Evolutionary conservation across 2,797 vertebrate genomes (phyloP), one percentile per base, ranked within the genome.

Genomic region (Chaunax sp.): DNA sequence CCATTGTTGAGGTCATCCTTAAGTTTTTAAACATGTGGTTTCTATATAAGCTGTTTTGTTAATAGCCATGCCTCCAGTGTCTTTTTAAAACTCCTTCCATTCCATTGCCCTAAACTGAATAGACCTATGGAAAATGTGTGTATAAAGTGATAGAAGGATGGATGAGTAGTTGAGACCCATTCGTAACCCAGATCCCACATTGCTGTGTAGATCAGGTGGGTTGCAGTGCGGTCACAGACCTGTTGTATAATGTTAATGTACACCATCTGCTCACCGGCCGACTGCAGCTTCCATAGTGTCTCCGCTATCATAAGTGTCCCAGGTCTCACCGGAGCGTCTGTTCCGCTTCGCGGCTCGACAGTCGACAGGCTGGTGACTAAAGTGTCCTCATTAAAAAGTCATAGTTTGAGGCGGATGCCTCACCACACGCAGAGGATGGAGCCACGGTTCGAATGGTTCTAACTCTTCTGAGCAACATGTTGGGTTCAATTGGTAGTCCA

Each of bases 351-450:
- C 13, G 53, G 80, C 86, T 63, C 64, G 26, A 79, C 74, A 57
- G 76, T 72, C 37, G 38, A 86, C 81, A 82, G 77, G 66, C 83
- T 75, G 73, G 69, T 80, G 73, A 86, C 81, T 86, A 85, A 92
- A 87, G 75, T 64, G 72, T 75, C 58, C 80, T 88, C 76, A 89
- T 92, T 89, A 88, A 90, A 91, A 84, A 91, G 89, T 89, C 77
- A 90, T 80, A 67, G 64, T 65, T 80, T 80, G 52, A 85, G 69
- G 72, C 45, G 56, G 67, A 30, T 35, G 62, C 55, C 16, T 61
- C 65, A 15, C 35, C 58, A 66, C 72, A 64, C 25, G 58, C 45
- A 41, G 55, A 66, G 43, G 23, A 58, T 8, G 30, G 23, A 30
- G 59, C 40, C 18, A 22, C 10, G 5, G 30, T 71, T 43, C 20